Base-by-base conservation (phyloP, 2,797 vertebrate genomes). In the Thripadectes ignobilis region DNA sequence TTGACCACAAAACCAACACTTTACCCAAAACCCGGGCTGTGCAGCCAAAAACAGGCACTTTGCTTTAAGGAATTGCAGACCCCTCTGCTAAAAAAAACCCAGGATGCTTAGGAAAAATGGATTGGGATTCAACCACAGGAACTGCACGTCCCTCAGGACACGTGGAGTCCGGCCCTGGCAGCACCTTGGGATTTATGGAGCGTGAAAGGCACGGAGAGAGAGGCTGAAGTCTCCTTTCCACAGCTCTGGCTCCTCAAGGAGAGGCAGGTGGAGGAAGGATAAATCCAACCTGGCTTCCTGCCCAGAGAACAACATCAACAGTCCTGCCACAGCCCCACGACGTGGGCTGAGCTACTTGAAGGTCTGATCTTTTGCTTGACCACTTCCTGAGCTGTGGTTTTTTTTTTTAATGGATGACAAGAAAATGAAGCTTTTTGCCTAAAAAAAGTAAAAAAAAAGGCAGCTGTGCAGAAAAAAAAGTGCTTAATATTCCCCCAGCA, bases 181-280 rank as follows among this genome's bases (percentile, higher is more conserved):
- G 43, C 68, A 30, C 82, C 61, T 34, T 4, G 4, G 54, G 90
- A 48, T 95, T 57, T 71, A 29, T 51, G 62, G 30, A 63, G 73
- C 24, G 6, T 8, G 38, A 79, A 82, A 91, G 65, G 85, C 89
- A 93, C 67, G 10, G 49, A 41, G 14, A n/a, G 30, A 19, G 23
- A 18, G 62, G 73, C 69, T 84, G 57, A 72, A 71, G 58, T 63
- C 57, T 89, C 87, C 87, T 46, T 29, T 15, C 65, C 57, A 58
- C 49, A 71, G 88, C 59, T 38, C 82, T 3, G 43, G 52, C 80
- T 91, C 59, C 84, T 82, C 51, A 18, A 75, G 76, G 34, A 92
- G 72, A 88, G 69, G 93, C 58, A 94, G 80, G 84, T 72, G 67
- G 24, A 51, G 46, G 38, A 58, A 73, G 76, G 83, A 95, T 36